These are phyloP conservation scores for Noturus placidus DNA, from an alignment of 2,113 vertebrate species.

Conservation along the genomic window DNA sequence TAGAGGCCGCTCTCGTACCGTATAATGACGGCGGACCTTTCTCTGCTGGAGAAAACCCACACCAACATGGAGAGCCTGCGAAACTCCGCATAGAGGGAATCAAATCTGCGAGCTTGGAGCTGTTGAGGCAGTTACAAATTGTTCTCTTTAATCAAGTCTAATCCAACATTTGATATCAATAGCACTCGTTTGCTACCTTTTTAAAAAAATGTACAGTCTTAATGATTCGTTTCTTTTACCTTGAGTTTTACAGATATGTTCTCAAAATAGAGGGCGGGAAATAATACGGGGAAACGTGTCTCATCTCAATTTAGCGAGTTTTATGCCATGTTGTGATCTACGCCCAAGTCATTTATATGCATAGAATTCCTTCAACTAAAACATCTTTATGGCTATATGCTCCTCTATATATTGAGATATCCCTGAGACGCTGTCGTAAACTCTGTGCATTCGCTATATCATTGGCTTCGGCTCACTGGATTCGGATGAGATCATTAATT, in stretches of 20 bases:
- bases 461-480: neutral
- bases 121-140: neutral
- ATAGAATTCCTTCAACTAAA: neutral
- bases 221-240: neutral
- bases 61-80: neutral
- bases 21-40: too few relatives aligned
- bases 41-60: neutral
- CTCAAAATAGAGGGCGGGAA: neutral
- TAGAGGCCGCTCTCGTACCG: too few relatives aligned
- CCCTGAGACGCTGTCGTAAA: neutral
- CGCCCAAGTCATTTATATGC: neutral
- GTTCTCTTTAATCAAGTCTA: neutral
- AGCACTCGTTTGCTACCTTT: neutral
- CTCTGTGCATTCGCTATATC: neutral
- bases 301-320: neutral
- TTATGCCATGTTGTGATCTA: neutral
- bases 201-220: neutral
- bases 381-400: neutral
- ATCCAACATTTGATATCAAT: neutral
- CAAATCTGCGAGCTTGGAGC: neutral
- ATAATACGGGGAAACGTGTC: neutral
- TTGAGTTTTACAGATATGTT: neutral
- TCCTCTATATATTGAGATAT: neutral
- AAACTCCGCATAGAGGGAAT: neutral
- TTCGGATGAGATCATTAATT: neutral